Conservation (phyloP, 2,888 invertebrate species). For the Graphium colonna region DNA sequence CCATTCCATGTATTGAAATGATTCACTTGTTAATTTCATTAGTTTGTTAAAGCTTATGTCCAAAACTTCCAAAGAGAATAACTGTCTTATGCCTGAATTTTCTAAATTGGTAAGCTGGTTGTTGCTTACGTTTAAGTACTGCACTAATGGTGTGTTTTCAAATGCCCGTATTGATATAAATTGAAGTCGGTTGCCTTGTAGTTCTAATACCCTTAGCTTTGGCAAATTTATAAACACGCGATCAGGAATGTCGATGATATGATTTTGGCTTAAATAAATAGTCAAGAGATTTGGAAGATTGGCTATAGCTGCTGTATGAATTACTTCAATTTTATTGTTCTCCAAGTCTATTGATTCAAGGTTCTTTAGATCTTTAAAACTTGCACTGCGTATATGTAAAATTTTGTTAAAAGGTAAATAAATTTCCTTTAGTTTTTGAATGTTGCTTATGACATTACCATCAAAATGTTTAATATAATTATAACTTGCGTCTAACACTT, state of each 20-base stretch:
- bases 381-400: slow-evolving; percentile 83
- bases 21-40: slow-evolving; percentile 84
- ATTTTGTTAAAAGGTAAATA: slow-evolving; percentile 88
- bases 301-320: slow-evolving; percentile 86
- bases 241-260: slow-evolving; percentile 86
- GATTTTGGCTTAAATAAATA: slow-evolving; percentile 85
- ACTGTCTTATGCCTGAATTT: slow-evolving; percentile 85
- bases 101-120: slow-evolving; percentile 88
- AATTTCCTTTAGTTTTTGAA: slow-evolving; percentile 85
- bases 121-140: slow-evolving; percentile 90
- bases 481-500: slow-evolving; percentile 87
- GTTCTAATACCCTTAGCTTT: slow-evolving; percentile 85
- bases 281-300: slow-evolving; percentile 85
- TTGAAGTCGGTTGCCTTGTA: slow-evolving; percentile 89
- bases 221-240: slow-evolving; percentile 88
- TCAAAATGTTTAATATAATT: slow-evolving; percentile 87
- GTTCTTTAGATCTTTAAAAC: slow-evolving; percentile 85
- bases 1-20: slow-evolving; percentile 88
- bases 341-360: slow-evolving; percentile 88
- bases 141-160: slow-evolving; percentile 86
- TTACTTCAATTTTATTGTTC: slow-evolving; percentile 87
- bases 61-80: slow-evolving; percentile 90
- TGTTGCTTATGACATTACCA: slow-evolving; percentile 84
- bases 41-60: slow-evolving; percentile 91
- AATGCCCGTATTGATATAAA: slow-evolving; percentile 88